Conservation (phyloP, 2,113 vertebrate genomes). For the Brachyhypopomus occidentalis region DNA sequence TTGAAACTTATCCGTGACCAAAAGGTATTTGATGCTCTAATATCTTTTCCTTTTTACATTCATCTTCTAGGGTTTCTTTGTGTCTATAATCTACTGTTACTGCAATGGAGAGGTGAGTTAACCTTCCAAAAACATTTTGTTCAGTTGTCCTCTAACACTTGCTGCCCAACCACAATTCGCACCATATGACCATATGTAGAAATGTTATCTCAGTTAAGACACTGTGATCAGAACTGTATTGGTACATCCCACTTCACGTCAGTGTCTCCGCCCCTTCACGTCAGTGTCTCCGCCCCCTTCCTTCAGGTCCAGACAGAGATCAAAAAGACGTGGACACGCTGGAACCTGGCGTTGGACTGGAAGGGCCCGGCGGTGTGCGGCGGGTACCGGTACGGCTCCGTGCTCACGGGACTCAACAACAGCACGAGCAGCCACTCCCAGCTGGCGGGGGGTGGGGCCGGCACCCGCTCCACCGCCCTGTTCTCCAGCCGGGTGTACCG, state of each 20-base stretch:
- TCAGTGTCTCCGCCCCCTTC: neutral
- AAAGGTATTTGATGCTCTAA: too few relatives aligned
- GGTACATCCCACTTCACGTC: neutral
- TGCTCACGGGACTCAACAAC: constrained; percentile 81
- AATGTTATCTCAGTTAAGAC: too few relatives aligned
- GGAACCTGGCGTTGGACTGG: constrained; percentile 82
- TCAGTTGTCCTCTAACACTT: too few relatives aligned
- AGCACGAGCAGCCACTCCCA: constrained; percentile 87
- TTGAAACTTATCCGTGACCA: too few relatives aligned
- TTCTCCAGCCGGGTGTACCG: constrained; percentile 69
- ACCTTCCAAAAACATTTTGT: neutral
- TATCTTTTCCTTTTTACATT: neutral
- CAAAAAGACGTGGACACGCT: constrained; percentile 85
- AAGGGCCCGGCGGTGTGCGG: constrained; percentile 78
- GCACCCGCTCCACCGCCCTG: constrained; percentile 73
- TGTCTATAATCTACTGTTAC: constrained; percentile 90
- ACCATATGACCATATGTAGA: too few relatives aligned
- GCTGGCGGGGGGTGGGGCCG: constrained; percentile 61
- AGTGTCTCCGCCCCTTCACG: neutral
- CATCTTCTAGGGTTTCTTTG: constrained; percentile 84
- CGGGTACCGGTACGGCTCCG: constrained; percentile 79
- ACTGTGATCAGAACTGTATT: too few relatives aligned
- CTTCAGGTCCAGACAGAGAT: constrained; percentile 86
- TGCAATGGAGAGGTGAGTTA: constrained; percentile 90
- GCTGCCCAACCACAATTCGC: too few relatives aligned